Base-by-base conservation (phyloP, 2,113 vertebrate species). In the Sylvilagus bachmani region DNA sequence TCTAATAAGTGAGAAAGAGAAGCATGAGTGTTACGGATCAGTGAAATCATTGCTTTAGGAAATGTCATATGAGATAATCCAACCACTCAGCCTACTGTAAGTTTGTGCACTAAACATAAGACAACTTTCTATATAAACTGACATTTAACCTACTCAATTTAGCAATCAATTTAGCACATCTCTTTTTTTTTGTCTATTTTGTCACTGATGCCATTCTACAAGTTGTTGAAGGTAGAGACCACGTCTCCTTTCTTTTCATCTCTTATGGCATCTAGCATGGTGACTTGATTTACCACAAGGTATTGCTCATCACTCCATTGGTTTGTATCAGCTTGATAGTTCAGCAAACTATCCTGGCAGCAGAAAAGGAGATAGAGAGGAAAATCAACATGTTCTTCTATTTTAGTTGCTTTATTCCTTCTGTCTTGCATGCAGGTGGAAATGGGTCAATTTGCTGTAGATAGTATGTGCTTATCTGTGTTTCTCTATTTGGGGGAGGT, bases 1-100 rank as follows among this genome's bases (percentile, higher is more conserved):
- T 74, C 91, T 71, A 93, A 61, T 79, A 93, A 49, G 38, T 75
- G 67, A 49, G 55, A 70, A 94, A 87, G 10, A 70, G 25, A 86
- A 79, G 10, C 33, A 33, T 79, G 58, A 86, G n/a, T 53, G 81
- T 93, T 86, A 69, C 62, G 31, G 3, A 82, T 93, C 69, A 70
- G 6, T 79, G 53, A 93, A 93, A 93, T 79, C 22, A 75, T 16
- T 86, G 70, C 25, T 64, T 93, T 94, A 38, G 70, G 25, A 95
- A 89, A 84, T 89, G 51, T 2, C 38, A 33, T 77, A 74, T 36
- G 51, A 8, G 79, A 70, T 44, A 58, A 1, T 6, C 31, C 55
- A 80, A 51, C 3, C 33, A 71, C 73, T 17, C 78, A 25, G 31
- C 61, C 27, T 61, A 33, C 25, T 75, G 24, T 61, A 27, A 31